phyloP scores from a whole-genome alignment of 2,888 invertebrate genomes.

The Hirudinaria manillensis region DNA sequence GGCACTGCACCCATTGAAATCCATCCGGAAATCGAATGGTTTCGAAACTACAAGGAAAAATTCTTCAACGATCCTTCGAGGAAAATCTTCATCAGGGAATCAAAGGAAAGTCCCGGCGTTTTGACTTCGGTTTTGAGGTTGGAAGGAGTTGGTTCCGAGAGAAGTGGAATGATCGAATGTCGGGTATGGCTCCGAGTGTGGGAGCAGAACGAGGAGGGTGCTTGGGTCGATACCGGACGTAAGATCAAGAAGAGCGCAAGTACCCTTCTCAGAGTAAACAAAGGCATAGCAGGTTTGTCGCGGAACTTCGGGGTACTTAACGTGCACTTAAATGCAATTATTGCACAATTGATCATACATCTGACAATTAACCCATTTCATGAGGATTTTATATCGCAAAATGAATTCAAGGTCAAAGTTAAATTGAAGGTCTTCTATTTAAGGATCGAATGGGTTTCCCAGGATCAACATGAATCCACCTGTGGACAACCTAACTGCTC shows the following conservation, averaged over 20 bases:
- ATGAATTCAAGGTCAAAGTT: too few relatives aligned
- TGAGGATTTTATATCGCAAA: too few relatives aligned
- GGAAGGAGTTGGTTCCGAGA: not conserved
- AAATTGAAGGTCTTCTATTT: not conserved
- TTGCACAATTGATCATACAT: too few relatives aligned
- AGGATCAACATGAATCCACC: constrained; percentile 15
- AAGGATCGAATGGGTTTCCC: constrained; percentile 18
- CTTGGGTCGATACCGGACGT: not conserved
- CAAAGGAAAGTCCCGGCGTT: not conserved
- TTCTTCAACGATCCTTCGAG: not conserved
- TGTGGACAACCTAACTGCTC: constrained; percentile 4
- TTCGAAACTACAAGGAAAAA: constrained; percentile 16
- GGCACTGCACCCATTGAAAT: not conserved
- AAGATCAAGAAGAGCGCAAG: constrained; percentile 1
- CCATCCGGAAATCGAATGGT: constrained; percentile 15
- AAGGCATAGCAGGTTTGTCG: not conserved
- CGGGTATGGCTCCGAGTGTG: not conserved
- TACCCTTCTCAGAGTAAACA: not conserved
- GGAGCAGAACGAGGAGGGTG: not conserved
- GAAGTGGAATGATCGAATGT: constrained; percentile 20
- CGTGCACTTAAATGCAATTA: too few relatives aligned
- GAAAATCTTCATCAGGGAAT: not conserved
- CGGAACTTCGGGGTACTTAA: too few relatives aligned
- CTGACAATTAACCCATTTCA: too few relatives aligned
- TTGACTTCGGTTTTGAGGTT: constrained; percentile 19